A percentile compares a stretch with the other conserved stretches of the same genome.
These are phyloP conservation scores for Terrapene triunguis DNA, from an alignment of 2,113 vertebrate genomes.

Conservation along the genomic window DNA sequence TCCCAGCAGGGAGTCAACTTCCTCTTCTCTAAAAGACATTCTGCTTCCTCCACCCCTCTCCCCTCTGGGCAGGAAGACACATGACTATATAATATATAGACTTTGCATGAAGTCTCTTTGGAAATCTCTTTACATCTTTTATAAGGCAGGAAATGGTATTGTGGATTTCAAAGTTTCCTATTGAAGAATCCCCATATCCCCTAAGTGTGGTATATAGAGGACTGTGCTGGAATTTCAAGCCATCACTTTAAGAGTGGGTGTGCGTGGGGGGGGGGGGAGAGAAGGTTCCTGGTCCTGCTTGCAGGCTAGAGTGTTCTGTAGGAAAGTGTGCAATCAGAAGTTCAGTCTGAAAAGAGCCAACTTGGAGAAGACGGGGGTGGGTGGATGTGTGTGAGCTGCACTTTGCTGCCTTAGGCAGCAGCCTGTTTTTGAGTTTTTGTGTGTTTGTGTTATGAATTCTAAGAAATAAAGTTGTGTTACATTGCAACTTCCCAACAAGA, in stretches of 20 bases:
- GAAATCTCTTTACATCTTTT: background rate
- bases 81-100: accelerated
- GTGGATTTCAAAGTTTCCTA: background rate
- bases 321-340: too few species aligned
- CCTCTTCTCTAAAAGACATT: background rate
- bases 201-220: background rate
- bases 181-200: background rate
- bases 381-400: background rate
- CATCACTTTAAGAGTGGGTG: background rate
- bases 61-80: background rate
- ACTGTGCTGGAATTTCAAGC: background rate
- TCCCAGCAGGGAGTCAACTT: background rate
- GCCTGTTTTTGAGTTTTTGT: background rate
- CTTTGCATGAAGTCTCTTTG: background rate
- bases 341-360: too few species aligned
- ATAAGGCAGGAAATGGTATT: background rate
- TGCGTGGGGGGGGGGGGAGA: background rate
- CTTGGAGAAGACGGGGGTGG: background rate
- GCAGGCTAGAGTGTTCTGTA: background rate
- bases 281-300: background rate
- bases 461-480: background rate
- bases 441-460: too few species aligned
- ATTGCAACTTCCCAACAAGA: background rate
- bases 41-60: accelerated
- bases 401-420: background rate